phyloP scores from a whole-genome alignment of 1,140 invertebrate genomes.

The Plodia interpunctella region DNA sequence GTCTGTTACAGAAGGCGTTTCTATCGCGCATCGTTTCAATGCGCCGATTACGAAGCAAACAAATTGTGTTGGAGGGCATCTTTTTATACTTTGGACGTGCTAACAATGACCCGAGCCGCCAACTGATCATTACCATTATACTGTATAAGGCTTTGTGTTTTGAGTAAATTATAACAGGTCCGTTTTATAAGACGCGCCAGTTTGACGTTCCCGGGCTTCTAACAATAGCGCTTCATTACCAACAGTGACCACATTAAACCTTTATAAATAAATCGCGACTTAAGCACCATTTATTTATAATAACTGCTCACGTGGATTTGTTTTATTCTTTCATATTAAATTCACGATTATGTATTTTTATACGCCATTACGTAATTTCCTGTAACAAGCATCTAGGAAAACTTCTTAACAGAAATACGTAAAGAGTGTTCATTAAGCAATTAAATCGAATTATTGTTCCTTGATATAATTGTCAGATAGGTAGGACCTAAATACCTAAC shows the following conservation, averaged over 20 bases:
- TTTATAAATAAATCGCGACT: slow-evolving; percentile 36
- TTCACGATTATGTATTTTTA: slow-evolving; percentile 38
- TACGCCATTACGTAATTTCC: slow-evolving; percentile 37
- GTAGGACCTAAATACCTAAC: slow-evolving; percentile 38
- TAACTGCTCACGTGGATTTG: slow-evolving; percentile 23
- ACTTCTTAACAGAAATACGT: slow-evolving; percentile 40
- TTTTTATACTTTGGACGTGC: slow-evolving; percentile 67
- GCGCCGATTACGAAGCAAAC: slow-evolving; percentile 65
- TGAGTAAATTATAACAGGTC: slow-evolving; percentile 76
- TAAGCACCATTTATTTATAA: slow-evolving; percentile 34
- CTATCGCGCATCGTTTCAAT: slow-evolving; percentile 43
- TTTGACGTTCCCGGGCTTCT: slow-evolving; percentile 30
- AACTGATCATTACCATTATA: slow-evolving; percentile 74
- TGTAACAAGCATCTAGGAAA: slow-evolving; percentile 44
- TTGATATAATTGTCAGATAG: slow-evolving; percentile 47
- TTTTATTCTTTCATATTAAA: slow-evolving; percentile 26
- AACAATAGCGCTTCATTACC: slow-evolving; percentile 66
- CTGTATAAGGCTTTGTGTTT: slow-evolving; percentile 74
- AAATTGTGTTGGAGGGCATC: slow-evolving; percentile 60
- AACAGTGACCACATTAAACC: slow-evolving; percentile 64
- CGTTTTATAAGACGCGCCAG: slow-evolving; percentile 57
- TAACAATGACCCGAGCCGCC: slow-evolving; percentile 65
- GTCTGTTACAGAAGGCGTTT: slow-evolving; percentile 40
- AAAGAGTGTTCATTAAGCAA: slow-evolving; percentile 62
- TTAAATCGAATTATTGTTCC: slow-evolving; percentile 61